These are phyloP conservation scores for Micromys minutus DNA, from an alignment of 2,113 vertebrate species.

Conservation along the genomic window DNA sequence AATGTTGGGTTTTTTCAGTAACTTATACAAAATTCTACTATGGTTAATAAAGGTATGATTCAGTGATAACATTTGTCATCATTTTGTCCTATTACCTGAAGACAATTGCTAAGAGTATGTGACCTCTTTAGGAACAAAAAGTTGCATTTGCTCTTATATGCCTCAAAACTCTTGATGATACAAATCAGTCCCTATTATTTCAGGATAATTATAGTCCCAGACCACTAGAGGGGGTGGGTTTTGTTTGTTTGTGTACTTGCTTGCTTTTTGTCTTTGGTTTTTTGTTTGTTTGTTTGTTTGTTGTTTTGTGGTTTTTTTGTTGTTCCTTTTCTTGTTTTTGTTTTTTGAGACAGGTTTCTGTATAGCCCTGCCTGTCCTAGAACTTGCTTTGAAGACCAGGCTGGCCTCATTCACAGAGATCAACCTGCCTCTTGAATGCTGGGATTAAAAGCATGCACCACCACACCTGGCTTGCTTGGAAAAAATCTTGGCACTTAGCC, in stretches of 20 bases:
- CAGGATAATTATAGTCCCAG: neutral
- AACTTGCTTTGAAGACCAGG: neutral
- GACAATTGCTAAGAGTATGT: neutral
- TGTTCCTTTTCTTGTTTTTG: neutral
- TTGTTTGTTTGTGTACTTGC: neutral
- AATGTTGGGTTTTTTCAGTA: constrained; percentile 30
- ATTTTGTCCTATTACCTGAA: neutral
- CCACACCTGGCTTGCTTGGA: neutral
- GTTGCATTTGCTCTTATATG: neutral
- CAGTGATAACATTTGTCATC: neutral
- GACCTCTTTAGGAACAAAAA: neutral
- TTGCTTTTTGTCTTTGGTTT: neutral
- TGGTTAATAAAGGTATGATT: constrained; percentile 1
- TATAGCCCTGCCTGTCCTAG: neutral
- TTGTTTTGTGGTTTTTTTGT: neutral
- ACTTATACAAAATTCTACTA: neutral
- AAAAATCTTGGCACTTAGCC: neutral
- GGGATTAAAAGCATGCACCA: neutral
- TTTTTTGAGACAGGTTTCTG: neutral
- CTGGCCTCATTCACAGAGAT: neutral
- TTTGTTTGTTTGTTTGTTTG: neutral
- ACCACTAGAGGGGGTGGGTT: neutral
- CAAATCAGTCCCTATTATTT: neutral
- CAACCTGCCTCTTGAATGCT: neutral
- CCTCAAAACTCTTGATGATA: neutral